Percentiles rank a stretch among this genome's conserved stretches.
These are phyloP conservation scores for Brachypodius melanocephalos DNA, from an alignment of 2,113 vertebrate species.

Conservation along the genomic window DNA sequence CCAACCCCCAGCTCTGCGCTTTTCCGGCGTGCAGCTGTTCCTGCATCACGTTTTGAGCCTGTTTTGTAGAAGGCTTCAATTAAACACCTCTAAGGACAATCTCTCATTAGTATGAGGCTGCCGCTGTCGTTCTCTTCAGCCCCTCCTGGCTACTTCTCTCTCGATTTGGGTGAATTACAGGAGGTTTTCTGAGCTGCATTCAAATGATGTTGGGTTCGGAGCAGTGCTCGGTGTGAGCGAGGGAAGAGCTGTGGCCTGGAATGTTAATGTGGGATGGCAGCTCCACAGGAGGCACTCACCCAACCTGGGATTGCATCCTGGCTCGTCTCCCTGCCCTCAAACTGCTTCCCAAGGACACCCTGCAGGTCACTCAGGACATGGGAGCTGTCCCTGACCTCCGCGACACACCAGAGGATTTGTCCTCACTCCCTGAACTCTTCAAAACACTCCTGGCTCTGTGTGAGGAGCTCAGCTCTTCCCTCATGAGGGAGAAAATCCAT, in stretches of 20 bases:
- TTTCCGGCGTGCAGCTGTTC: neutral
- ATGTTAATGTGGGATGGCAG: neutral
- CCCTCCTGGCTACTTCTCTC: conserved; percentile 14
- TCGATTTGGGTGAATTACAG: conserved; percentile 32
- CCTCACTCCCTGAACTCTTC: neutral
- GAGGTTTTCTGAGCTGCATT: conserved; percentile 25
- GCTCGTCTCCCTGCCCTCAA: neutral
- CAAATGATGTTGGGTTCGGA: neutral
- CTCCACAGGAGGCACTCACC: neutral
- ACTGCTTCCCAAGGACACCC: neutral
- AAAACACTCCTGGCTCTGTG: neutral
- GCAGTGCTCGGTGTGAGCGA: neutral
- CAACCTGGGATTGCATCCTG: neutral
- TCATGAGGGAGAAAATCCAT: accelerated
- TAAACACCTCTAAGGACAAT: conserved; percentile 33
- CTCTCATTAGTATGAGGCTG: conserved; percentile 17
- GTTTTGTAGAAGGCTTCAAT: neutral
- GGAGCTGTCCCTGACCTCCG: neutral
- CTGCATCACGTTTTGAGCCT: neutral
- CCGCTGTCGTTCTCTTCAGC: neutral
- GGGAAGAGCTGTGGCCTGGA: neutral
- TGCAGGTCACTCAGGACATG: neutral
- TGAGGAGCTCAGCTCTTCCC: neutral
- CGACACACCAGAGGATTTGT: neutral
- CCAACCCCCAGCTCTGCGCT: neutral